Evolutionary conservation across 2,797 vertebrate species (phyloP).

Genomic region (Gallinago stenura): DNA sequence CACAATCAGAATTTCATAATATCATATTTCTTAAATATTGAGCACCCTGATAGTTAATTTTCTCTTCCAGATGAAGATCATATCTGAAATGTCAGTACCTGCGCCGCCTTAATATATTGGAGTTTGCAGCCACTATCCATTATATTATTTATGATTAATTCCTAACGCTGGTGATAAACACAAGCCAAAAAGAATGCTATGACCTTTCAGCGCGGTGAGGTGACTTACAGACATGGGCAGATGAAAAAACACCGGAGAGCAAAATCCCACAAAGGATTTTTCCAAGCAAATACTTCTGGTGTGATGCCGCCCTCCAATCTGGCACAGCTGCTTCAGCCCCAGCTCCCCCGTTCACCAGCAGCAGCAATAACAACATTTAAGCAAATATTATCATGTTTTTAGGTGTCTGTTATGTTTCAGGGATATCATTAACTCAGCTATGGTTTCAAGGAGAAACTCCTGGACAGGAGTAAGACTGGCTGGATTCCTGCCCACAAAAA

Average conservation of each 20-base stretch:
- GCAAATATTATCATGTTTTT: background rate
- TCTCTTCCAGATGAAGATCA: background rate
- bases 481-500: background rate
- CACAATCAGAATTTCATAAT: background rate
- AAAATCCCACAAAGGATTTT: background rate
- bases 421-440: background rate
- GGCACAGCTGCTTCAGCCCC: background rate
- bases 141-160: background rate
- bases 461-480: background rate
- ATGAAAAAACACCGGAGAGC: background rate
- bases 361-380: background rate
- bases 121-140: background rate
- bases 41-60: background rate
- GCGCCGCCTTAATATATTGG: background rate
- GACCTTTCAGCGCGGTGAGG: background rate
- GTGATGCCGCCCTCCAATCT: background rate
- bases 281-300: background rate
- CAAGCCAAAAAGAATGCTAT: background rate
- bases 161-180: background rate
- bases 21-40: background rate
- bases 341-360: background rate
- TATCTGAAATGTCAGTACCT: background rate
- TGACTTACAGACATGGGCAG: background rate
- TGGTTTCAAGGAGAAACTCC: background rate
- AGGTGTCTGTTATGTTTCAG: background rate